Base-by-base conservation (phyloP, 2,797 vertebrate genomes). In the Urocyon cinereoargenteus region DNA sequence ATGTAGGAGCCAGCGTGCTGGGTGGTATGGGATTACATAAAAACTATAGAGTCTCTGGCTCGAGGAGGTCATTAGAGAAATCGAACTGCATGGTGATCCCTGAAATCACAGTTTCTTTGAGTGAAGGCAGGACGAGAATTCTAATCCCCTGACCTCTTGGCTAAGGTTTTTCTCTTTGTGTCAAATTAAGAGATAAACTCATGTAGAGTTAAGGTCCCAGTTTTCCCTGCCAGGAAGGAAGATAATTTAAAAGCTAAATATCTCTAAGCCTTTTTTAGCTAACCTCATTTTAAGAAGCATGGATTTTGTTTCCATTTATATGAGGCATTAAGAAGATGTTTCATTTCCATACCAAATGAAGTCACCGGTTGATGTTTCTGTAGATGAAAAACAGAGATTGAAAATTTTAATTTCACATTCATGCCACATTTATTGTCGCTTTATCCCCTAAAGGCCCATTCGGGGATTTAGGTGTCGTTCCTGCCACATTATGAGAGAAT, bases 161-260 rank as follows among this genome's bases (percentile, higher is more conserved):
- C 11, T 45, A 26, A 24, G 18, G 10, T 21, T 59, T 40, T 86
- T 70, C 51, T 10, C 14, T 90, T 86, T 89, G 22, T 31, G 62
- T 85, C 66, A 78, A 49, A 86, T 79, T 45, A 86, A 94, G 57
- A 90, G 49, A 68, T 61, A 94, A 89, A 59, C 49, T 93, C 62
- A 45, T 45, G 10, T 49, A 78, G n/a, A 94, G 16, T n/a, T 34
- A 72, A 72, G n/a, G n/a, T 77, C 64, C 59, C 18, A 53, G 45
- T n/a, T 77, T 86, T 83, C 92, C 16, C 40, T 68, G 49, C n/a
- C 64, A 72, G 24, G 55, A 78, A 91, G 24, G 57, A 93, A 62
- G 24, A 34, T 86, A 59, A 95, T 94, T 92, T 78, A 51, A 86
- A 93, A 97, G 57, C 26, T 40, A 84, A 93, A 11, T 68, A 34